Evolutionary conservation across 2,888 invertebrate species (phyloP), one percentile per base, ranked within the genome.

Genomic region (Eupeodes luniger): DNA sequence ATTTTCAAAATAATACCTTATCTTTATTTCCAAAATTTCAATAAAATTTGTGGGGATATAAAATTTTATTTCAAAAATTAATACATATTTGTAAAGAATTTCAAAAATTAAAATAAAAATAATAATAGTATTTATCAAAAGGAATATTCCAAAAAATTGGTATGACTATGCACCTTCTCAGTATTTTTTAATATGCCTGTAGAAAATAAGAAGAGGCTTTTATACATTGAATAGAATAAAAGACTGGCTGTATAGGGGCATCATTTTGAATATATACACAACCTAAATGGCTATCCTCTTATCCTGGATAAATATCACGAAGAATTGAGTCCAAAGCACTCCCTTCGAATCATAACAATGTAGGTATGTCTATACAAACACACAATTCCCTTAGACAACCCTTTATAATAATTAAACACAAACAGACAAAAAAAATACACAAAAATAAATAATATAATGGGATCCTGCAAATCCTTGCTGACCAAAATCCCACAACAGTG

Each of bases 381-480:
- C 53, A 66, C n/a, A 40, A 64, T 75, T 59, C 82, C 75, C 75
- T 66, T 79, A 59, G 47, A 72, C 82, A 2, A 7, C 86, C 74
- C 64, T 82, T 82, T 47, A 86, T 86, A 75, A 82, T 76, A 59
- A 59, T 79, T 75, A 62, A 77, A 55, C 62, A 57, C 10, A 51
- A 85, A 75, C 10, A 51, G 81, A 75, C 62, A 57, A 16, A 75
- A 16, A 27, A 44, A n/a, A 69, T 16, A 47, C 70, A 59, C 62
- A 66, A 49, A 72, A 64, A 83, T 53, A 62, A 40, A 62, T 40
- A 77, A 74, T 83, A 83, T 27, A 34, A 81, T 85, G 69, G 81
- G 40, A 4, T 67, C 78, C 81, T 61, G 49, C 47, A 85, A 79
- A 82, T 82, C 75, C 77, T 69, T 16, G 70, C 27, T 86, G 79